phyloP scores from a whole-genome alignment of 2,797 vertebrate species.

The Clarias pachynema region DNA sequence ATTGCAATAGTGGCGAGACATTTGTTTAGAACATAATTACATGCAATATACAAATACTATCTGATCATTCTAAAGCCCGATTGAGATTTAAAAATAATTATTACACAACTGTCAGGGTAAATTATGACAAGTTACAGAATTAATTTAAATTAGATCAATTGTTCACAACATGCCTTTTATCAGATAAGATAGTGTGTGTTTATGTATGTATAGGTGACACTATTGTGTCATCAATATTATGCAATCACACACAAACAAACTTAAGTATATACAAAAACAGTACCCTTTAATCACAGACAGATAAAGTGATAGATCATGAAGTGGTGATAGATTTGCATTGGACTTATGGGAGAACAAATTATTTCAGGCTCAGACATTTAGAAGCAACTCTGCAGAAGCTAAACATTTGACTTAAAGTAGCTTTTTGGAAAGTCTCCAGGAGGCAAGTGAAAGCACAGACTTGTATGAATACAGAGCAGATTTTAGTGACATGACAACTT shows the following conservation, averaged over 20 bases:
- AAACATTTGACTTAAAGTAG: neutral
- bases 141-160: neutral
- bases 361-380: conserved; percentile 21
- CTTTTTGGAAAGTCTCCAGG: neutral
- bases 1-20: neutral
- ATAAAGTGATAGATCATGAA: neutral
- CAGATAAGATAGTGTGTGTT: neutral
- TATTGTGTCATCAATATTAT: neutral
- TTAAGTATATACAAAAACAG: neutral
- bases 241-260: neutral
- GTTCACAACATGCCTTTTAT: neutral
- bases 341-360: conserved; percentile 5
- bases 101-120: neutral
- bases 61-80: neutral
- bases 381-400: conserved; percentile 1
- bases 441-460: neutral
- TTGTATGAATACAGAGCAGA: neutral
- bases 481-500: neutral
- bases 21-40: neutral
- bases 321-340: too few species aligned
- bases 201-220: neutral
- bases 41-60: neutral
- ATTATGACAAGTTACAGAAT: neutral
- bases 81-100: neutral
- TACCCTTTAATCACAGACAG: neutral